These are phyloP conservation scores for Lamproptera curius DNA, from an alignment of 2,888 invertebrate species.

Conservation along the genomic window DNA sequence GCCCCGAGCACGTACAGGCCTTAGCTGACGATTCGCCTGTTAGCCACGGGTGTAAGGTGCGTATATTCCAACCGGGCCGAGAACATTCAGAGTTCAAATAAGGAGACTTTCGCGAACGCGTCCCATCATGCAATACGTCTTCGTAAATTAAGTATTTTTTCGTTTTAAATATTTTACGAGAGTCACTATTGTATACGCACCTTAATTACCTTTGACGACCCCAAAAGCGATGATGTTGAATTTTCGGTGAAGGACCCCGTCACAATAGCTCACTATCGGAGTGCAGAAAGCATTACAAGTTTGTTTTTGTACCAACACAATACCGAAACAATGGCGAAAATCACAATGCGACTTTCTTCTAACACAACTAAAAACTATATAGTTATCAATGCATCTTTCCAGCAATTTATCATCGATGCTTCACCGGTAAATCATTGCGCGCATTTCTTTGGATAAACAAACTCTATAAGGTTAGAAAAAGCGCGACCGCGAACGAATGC, in stretches of 20 bases:
- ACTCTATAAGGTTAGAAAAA: neutral
- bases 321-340: slow-evolving; percentile 17
- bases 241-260: slow-evolving; percentile 19
- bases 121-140: no score
- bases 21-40: neutral
- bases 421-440: no score
- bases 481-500: neutral
- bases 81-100: no score
- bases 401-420: no score
- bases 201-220: neutral
- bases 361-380: neutral
- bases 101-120: no score
- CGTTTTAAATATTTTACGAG: no score
- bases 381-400: no score
- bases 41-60: no score
- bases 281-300: slow-evolving; percentile 21
- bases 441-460: neutral
- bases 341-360: slow-evolving; percentile 12
- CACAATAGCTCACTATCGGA: slow-evolving; percentile 7
- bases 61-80: no score
- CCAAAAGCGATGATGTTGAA: slow-evolving; percentile 2
- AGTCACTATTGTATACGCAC: no score
- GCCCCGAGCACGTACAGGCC: slow-evolving; percentile 12
- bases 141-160: no score
- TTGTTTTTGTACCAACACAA: slow-evolving; percentile 1